Conservation (phyloP, 2,797 vertebrate species). For the Danionella dracula region DNA sequence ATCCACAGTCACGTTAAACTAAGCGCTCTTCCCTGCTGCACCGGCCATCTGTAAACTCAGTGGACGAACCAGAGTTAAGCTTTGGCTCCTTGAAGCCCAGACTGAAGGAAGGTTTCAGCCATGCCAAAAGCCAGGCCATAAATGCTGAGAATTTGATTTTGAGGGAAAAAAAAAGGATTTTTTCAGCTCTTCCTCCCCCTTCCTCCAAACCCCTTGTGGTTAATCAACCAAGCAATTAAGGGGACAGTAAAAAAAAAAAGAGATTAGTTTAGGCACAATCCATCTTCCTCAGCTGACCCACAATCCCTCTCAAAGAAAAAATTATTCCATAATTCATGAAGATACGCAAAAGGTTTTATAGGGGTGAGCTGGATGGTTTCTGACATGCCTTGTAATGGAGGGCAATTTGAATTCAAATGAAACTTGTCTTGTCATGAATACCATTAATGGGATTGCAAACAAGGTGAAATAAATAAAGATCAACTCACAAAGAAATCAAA, state of each 20-base stretch:
- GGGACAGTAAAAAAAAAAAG: slow-evolving; percentile 57
- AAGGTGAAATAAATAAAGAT: too few species aligned
- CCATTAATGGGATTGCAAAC: too few species aligned
- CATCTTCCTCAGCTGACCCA: slow-evolving; percentile 49
- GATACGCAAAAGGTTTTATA: slow-evolving; percentile 31
- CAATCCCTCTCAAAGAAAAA: slow-evolving; percentile 45
- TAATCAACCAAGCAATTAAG: slow-evolving; percentile 66
- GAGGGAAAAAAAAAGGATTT: slow-evolving; percentile 3
- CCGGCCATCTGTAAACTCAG: slow-evolving; percentile 19
- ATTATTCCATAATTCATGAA: slow-evolving; percentile 56
- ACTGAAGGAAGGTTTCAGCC: not conserved
- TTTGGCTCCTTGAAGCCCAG: slow-evolving; percentile 16
- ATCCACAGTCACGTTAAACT: not conserved
- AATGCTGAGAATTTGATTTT: not conserved
- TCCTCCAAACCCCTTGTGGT: slow-evolving; percentile 39
- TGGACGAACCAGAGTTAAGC: slow-evolving; percentile 1
- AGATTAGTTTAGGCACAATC: slow-evolving; percentile 59
- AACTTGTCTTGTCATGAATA: slow-evolving; percentile 37
- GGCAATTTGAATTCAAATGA: slow-evolving; percentile 35
- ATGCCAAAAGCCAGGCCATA: not conserved
- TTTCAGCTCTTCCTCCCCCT: not conserved
- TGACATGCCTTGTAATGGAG: slow-evolving; percentile 33
- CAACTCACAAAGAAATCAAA: not conserved
- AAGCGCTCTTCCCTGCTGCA: slow-evolving; percentile 16
- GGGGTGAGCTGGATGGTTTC: slow-evolving; percentile 15